Base-by-base conservation (phyloP, 2,797 vertebrate species). In the Eulemur albifrons region DNA sequence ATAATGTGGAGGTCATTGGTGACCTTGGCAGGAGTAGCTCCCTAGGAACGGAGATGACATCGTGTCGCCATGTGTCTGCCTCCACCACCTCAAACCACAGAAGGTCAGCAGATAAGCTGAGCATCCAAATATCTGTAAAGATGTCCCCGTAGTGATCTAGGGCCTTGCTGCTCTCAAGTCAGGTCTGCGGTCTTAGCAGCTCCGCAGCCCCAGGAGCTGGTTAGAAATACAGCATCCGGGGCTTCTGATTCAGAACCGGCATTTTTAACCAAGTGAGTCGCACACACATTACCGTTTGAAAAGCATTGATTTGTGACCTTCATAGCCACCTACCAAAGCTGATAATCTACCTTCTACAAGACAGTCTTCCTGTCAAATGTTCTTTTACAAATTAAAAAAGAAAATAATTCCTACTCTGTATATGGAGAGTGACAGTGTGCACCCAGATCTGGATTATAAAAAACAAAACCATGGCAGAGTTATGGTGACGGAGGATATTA, bases 311-410 rank as follows among this genome's bases (percentile, higher is more conserved):
- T 40, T 63, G 1, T 48, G 54, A 63, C 21, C 35, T 95, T 72
- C 61, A 63, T 35, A 76, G 50, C 32, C 8, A 3, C 35, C 75
- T 57, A 7, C 4, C 13, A 43, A 8, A 67, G 35, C 63, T 17
- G 38, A 15, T 45, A 63, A 76, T 23, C 38, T 86, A 54, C 67
- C 18, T 76, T 90, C 23, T 15, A 4, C 7, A 35, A 45, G 30
- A 50, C 48, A 81, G 2, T 63, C 73, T 61, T 81, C 65, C 61
- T 12, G 3, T 80, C 52, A 54, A 82, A 45, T 54, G 32, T 32
- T 88, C 54, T 82, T 81, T 86, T 72, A 61, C 12, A 79, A 54
- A 89, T 54, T 48, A 61, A 27, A 80, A 79, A 48, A 52, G 5
- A 48, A 91, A 88, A 54, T 35, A 38, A 75, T 79, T 40, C 9